Evolutionary conservation across 2,888 invertebrate genomes (phyloP).

Genomic region (Dascillus cervinus): DNA sequence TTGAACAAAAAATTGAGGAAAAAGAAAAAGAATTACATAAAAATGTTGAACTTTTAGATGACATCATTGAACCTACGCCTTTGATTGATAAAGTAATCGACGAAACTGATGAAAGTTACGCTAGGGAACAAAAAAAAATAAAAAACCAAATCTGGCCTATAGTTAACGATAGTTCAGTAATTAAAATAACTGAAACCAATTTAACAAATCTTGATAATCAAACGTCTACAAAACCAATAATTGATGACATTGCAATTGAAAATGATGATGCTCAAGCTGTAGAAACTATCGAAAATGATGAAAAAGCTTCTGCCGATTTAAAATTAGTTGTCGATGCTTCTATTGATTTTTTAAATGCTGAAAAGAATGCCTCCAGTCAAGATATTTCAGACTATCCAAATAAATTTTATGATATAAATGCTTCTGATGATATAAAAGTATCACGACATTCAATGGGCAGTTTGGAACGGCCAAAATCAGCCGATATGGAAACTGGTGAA

Average conservation of each 20-base stretch:
- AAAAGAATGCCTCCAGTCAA: slow-evolving; percentile 21
- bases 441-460: slow-evolving; percentile 54
- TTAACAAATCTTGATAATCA: no score
- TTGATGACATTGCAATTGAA: no score
- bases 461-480: slow-evolving; percentile 55
- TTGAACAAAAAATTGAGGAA: slow-evolving; percentile 1
- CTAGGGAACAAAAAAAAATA: slow-evolving; percentile 16
- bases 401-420: slow-evolving; percentile 47
- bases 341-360: slow-evolving; percentile 32
- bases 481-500: slow-evolving; percentile 32
- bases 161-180: no score
- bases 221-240: no score
- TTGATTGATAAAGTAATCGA: slow-evolving; percentile 1
- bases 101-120: not conserved
- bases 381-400: slow-evolving; percentile 17
- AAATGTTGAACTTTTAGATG: not conserved
- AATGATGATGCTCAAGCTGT: not conserved
- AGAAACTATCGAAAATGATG: not conserved
- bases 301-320: not conserved
- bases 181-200: no score
- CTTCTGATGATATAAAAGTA: slow-evolving; percentile 57
- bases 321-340: slow-evolving; percentile 21
- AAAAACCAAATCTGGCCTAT: slow-evolving; percentile 35
- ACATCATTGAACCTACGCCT: not conserved
- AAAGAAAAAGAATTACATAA: not conserved